Evolutionary conservation across 2,888 invertebrate species (phyloP).

Genomic region (Vesta saturnalis): DNA sequence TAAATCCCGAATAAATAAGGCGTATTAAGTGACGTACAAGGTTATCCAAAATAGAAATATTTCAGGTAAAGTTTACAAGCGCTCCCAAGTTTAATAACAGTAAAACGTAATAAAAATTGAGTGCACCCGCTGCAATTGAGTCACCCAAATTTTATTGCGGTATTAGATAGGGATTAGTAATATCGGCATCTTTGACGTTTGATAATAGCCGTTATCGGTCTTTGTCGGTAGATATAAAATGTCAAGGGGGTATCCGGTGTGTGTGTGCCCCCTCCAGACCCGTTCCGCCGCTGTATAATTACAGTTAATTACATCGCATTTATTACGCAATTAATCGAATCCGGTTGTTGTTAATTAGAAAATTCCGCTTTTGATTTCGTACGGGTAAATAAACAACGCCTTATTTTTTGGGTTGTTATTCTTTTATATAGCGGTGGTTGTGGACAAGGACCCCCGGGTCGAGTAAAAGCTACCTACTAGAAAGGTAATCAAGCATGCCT

Average conservation of each 20-base stretch:
- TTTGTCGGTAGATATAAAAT: constrained; percentile 38
- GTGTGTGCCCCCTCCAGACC: background rate
- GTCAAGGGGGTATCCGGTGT: constrained; percentile 18
- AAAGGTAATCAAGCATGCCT: constrained; percentile 45
- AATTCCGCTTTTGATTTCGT: no score
- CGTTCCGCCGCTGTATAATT: background rate
- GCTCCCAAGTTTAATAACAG: no score
- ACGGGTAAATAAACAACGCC: background rate
- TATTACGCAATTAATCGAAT: constrained; percentile 1
- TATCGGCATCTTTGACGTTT: constrained; percentile 40
- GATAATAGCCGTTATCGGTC: constrained; percentile 33
- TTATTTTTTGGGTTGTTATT: background rate
- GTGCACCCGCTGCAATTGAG: constrained; percentile 12
- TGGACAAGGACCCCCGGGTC: constrained; percentile 41
- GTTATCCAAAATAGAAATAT: background rate
- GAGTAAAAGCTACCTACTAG: constrained; percentile 34
- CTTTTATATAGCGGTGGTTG: constrained; percentile 39
- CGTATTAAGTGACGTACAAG: background rate
- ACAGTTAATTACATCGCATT: background rate
- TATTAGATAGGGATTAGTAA: constrained; percentile 33
- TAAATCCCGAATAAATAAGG: background rate
- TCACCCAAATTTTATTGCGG: constrained; percentile 34
- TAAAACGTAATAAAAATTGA: constrained; percentile 28
- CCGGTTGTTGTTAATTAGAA: background rate
- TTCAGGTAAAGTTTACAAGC: constrained; percentile 9